Percentiles rank a stretch among this genome's conserved stretches.
These are phyloP conservation scores for Shinisaurus crocodilurus DNA, from an alignment of 2,113 vertebrate genomes.

Conservation along the genomic window DNA sequence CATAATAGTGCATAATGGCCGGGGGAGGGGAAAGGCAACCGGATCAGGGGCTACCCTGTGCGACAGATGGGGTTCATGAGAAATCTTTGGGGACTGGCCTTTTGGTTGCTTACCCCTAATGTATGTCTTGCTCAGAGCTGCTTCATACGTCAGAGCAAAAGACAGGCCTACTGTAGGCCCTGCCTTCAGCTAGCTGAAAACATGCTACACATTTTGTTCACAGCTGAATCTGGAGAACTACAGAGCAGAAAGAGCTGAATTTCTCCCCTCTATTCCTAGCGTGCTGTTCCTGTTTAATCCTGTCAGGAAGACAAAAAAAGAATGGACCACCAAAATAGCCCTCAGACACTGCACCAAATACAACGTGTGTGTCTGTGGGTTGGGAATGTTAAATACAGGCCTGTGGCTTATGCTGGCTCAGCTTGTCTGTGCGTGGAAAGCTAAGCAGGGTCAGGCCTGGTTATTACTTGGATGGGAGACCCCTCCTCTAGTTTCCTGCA, in stretches of 20 bases:
- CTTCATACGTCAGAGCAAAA: background rate
- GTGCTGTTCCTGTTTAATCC: background rate
- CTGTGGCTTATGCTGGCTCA: too few relatives aligned
- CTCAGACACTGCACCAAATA: background rate
- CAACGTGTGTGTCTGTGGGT: background rate
- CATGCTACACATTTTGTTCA: background rate
- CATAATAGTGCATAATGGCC: background rate
- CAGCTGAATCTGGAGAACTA: constrained; percentile 7
- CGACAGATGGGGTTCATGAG: background rate
- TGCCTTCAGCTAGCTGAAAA: background rate
- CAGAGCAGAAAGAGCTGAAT: background rate
- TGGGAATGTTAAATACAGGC: too few relatives aligned
- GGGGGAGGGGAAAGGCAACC: background rate
- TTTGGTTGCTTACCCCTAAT: background rate
- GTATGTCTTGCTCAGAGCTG: background rate
- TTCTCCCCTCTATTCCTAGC: background rate
- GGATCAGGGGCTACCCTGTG: background rate
- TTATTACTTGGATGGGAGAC: too few relatives aligned
- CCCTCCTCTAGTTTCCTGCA: too few relatives aligned
- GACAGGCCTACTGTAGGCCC: background rate
- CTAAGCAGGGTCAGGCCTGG: too few relatives aligned
- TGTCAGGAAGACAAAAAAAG: background rate
- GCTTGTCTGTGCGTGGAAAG: too few relatives aligned
- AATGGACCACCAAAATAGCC: accelerated
- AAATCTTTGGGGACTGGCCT: background rate